phyloP scores from a whole-genome alignment of 2,797 vertebrate genomes.

The Oreochromis mossambicus region DNA sequence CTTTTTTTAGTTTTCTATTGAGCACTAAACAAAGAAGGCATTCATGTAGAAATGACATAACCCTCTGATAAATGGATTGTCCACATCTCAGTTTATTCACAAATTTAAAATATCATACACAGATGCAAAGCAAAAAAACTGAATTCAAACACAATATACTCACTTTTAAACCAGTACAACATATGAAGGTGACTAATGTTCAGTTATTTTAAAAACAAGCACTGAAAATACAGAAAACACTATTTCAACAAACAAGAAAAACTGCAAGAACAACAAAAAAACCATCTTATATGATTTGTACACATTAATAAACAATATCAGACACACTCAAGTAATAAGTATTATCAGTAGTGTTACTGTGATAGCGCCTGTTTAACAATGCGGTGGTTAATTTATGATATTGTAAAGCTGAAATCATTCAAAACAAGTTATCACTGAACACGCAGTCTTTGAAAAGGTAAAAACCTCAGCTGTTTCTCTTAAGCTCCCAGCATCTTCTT shows the following conservation, averaged over 20 bases:
- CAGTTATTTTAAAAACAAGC: background rate
- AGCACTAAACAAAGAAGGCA: background rate
- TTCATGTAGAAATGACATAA: background rate
- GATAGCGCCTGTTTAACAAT: background rate
- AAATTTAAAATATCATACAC: conserved; percentile 34
- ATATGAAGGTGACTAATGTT: background rate
- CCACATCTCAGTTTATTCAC: conserved; percentile 50
- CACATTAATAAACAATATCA: background rate
- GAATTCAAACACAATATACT: background rate
- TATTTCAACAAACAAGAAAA: background rate
- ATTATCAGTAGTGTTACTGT: background rate
- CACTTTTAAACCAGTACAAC: background rate
- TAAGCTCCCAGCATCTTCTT: conserved; percentile 92
- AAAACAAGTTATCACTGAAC: background rate
- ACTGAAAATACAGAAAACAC: background rate
- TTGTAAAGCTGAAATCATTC: background rate
- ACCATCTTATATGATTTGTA: background rate
- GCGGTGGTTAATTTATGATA: background rate
- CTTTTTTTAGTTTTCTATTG: background rate
- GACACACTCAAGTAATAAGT: background rate
- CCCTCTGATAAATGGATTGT: background rate
- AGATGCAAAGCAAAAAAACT: background rate
- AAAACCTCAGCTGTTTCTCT: background rate
- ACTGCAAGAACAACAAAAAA: background rate
- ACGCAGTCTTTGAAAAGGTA: background rate